Evolutionary conservation across 2,888 invertebrate genomes (phyloP).

Genomic region (Deilephila elpenor): DNA sequence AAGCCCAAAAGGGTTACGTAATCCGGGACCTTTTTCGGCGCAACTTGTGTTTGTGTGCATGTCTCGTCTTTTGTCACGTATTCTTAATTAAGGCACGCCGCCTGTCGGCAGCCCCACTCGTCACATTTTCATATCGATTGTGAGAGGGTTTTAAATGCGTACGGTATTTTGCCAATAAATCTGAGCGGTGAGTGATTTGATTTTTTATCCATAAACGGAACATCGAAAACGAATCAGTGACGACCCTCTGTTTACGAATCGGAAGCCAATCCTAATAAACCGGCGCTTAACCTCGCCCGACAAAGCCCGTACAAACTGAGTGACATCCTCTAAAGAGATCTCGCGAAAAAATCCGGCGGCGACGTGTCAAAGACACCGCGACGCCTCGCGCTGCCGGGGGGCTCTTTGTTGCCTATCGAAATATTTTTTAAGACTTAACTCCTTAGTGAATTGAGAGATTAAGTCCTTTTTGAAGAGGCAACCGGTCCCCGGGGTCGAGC

Average conservation of each 20-base stretch:
- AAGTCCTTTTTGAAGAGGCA: conserved; percentile 86
- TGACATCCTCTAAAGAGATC: conserved; percentile 81
- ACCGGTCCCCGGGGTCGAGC: conserved; percentile 84
- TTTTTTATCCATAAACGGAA: conserved; percentile 60
- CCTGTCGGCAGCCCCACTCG: conserved; percentile 75
- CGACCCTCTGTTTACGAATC: conserved; percentile 78
- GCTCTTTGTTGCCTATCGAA: conserved; percentile 81
- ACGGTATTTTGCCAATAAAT: conserved; percentile 62
- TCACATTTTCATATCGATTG: conserved; percentile 80
- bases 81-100: conserved; percentile 83
- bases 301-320: conserved; percentile 84
- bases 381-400: conserved; percentile 63
- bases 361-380: conserved; percentile 85
- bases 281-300: conserved; percentile 82
- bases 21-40: conserved; percentile 81
- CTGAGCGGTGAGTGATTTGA: conserved; percentile 54
- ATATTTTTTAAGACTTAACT: conserved; percentile 85
- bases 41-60: conserved; percentile 79
- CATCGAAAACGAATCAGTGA: conserved; percentile 66
- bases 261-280: conserved; percentile 83
- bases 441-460: conserved; percentile 86
- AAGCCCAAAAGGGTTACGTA: conserved; percentile 83
- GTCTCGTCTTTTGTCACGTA: conserved; percentile 85
- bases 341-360: conserved; percentile 80
- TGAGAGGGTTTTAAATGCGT: conserved; percentile 60